Evolutionary conservation across 2,797 vertebrate species (phyloP).

Genomic region (Premnoplex brunnescens): DNA sequence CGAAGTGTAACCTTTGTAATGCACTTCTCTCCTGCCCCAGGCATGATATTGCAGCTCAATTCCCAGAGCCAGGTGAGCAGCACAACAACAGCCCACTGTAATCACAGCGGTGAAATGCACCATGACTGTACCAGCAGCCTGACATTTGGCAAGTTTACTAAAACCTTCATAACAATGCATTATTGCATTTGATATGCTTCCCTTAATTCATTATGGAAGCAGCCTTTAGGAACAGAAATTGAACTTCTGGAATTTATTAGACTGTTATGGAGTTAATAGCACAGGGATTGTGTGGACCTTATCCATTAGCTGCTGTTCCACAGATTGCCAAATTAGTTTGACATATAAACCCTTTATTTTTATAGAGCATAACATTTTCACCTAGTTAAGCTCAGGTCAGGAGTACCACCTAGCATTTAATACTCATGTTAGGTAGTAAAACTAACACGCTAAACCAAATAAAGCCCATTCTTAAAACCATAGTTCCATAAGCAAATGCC

Average conservation of each 20-base stretch:
- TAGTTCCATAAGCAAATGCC: background rate
- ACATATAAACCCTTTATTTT: background rate
- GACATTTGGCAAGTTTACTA: slow-evolving; percentile 47
- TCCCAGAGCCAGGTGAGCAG: slow-evolving; percentile 40
- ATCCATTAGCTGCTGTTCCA: background rate
- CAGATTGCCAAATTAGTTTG: background rate
- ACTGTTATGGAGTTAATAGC: slow-evolving; percentile 13
- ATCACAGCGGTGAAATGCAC: background rate
- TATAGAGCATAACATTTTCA: background rate
- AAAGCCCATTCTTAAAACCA: background rate
- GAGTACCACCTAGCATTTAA: background rate
- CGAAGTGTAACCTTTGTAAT: slow-evolving; percentile 10
- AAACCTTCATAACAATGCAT: slow-evolving; percentile 36
- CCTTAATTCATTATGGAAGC: slow-evolving; percentile 43
- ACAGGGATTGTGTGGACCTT: background rate
- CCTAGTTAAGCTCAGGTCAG: background rate
- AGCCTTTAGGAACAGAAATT: slow-evolving; percentile 31
- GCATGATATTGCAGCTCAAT: background rate
- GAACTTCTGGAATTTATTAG: slow-evolving; percentile 41
- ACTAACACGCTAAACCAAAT: background rate
- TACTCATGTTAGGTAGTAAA: background rate
- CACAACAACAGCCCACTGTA: background rate
- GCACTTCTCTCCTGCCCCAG: background rate
- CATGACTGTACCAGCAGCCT: background rate
- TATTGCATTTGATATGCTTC: slow-evolving; percentile 41